Conservation (phyloP, 2,797 vertebrate genomes). For the Tolypeutes matacus region DNA sequence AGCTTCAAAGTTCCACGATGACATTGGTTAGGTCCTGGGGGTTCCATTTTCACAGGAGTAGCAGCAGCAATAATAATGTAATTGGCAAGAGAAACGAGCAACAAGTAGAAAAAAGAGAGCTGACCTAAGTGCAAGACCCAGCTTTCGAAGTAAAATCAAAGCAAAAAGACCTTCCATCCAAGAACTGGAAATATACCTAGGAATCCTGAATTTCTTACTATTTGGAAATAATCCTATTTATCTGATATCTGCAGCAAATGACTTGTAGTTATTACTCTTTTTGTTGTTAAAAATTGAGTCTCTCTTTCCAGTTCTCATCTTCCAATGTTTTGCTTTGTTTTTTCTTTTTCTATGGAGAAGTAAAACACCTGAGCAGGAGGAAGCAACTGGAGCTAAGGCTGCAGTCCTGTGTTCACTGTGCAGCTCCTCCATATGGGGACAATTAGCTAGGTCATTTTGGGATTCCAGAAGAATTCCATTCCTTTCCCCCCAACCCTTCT, state of each 20-base stretch:
- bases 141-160: conserved; percentile 39
- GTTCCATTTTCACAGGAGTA: neutral
- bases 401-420: fast-evolving
- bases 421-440: fast-evolving
- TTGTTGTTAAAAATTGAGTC: neutral
- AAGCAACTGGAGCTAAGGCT: too few relatives aligned
- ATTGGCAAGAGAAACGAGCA: neutral
- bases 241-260: neutral
- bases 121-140: neutral
- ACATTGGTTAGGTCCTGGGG: neutral
- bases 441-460: neutral
- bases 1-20: neutral
- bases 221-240: neutral
- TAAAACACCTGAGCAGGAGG: neutral
- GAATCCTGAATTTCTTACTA: neutral
- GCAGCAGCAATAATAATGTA: neutral
- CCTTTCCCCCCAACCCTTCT: neutral
- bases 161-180: neutral
- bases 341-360: neutral
- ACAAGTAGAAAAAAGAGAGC: neutral
- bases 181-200: neutral
- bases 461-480: neutral
- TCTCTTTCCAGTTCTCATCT: neutral
- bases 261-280: neutral
- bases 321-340: neutral